A percentile compares a stretch with the other conserved stretches of the same genome.
Conservation (phyloP, 2,113 vertebrate genomes). For the Bufo bufo region DNA sequence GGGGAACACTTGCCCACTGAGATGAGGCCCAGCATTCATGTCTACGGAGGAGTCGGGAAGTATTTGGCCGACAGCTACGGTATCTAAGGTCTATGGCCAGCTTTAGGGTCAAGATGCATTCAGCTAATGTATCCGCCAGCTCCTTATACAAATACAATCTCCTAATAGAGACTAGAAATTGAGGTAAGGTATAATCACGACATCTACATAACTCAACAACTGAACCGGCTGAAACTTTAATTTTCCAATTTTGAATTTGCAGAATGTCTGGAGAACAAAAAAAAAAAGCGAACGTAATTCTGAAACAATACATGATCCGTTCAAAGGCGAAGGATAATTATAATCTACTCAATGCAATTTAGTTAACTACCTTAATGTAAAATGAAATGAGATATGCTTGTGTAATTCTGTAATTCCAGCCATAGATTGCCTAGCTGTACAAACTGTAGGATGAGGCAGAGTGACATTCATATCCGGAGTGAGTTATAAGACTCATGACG, state of each 20-base stretch:
- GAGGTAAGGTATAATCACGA: conserved; percentile 66
- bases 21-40: too few species aligned
- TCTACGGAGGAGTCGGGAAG: too few species aligned
- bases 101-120: not conserved
- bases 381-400: conserved; percentile 74
- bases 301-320: conserved; percentile 65
- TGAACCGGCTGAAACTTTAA: conserved; percentile 57
- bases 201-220: conserved; percentile 40
- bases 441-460: conserved; percentile 6
- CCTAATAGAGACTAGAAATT: not conserved
- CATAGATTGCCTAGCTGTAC: conserved; percentile 38
- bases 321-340: conserved; percentile 71
- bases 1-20: too few species aligned
- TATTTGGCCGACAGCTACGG: too few species aligned
- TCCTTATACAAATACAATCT: not conserved
- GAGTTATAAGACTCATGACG: not conserved
- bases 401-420: conserved; percentile 68
- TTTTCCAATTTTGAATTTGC: conserved; percentile 62
- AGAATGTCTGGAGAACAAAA: conserved; percentile 55
- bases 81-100: too few species aligned
- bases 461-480: conserved; percentile 13
- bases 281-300: conserved; percentile 65
- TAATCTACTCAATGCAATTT: conserved; percentile 70
- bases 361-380: conserved; percentile 74
- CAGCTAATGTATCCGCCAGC: not conserved